These are phyloP conservation scores for Actinia tenebrosa DNA, from an alignment of 64 coral and sea anemone genomes.

Conservation along the genomic window DNA sequence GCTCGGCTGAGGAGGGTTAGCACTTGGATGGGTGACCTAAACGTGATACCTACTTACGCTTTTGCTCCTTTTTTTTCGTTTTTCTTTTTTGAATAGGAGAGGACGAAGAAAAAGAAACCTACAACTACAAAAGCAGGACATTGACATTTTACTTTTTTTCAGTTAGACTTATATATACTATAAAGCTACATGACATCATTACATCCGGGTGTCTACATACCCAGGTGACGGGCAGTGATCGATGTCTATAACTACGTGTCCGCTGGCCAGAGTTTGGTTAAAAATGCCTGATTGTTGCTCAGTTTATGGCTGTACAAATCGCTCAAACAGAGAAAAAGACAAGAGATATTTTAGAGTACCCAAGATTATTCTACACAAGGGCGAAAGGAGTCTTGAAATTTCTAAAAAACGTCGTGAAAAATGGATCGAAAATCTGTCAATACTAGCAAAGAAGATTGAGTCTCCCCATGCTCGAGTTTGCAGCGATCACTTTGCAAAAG, in stretches of 20 bases:
- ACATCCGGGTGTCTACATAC: not conserved
- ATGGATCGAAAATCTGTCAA: constrained; percentile 45
- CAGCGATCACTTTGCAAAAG: constrained; percentile 60
- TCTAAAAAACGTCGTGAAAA: constrained; percentile 28
- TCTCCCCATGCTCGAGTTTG: constrained; percentile 49
- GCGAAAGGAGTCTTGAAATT: constrained; percentile 5
- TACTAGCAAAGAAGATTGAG: constrained; percentile 20
- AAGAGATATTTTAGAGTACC: constrained; percentile 48
- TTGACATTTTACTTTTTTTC: too few relatives aligned
- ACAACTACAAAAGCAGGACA: too few relatives aligned
- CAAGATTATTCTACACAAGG: constrained; percentile 12
- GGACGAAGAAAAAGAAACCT: too few relatives aligned
- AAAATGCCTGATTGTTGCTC: constrained; percentile 52
- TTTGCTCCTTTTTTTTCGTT: too few relatives aligned
- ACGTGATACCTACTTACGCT: too few relatives aligned
- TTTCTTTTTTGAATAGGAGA: too few relatives aligned
- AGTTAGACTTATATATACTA: too few relatives aligned
- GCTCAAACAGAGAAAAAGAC: constrained; percentile 40
- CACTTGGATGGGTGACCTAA: too few relatives aligned
- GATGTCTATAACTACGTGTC: not conserved
- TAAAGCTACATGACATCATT: not conserved
- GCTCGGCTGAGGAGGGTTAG: too few relatives aligned
- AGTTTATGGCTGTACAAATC: constrained; percentile 51
- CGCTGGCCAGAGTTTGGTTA: not conserved
- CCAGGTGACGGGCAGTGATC: not conserved